phyloP scores from a whole-genome alignment of 2,888 invertebrate genomes.

The Melitaea athalia region DNA sequence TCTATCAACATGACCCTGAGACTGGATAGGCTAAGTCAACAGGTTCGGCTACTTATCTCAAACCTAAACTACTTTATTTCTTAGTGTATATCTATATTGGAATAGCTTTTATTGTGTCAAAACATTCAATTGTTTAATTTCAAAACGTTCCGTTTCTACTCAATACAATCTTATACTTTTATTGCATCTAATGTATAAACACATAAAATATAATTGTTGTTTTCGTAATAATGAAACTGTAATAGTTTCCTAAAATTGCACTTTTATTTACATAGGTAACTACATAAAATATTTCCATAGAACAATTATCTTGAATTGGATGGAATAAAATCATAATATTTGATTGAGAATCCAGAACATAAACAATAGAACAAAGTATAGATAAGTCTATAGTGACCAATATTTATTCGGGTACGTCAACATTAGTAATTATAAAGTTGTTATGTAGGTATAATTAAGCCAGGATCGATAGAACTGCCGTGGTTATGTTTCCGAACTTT shows the following conservation, averaged over 20 bases:
- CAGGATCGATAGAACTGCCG: slow-evolving; percentile 30
- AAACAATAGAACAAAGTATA: slow-evolving; percentile 25
- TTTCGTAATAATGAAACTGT: too few species aligned
- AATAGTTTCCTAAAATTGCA: too few species aligned
- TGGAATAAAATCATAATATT: slow-evolving; percentile 1
- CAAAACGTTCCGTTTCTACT: too few species aligned
- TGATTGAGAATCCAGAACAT: slow-evolving; percentile 14
- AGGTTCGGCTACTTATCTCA: background rate
- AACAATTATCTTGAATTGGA: background rate
- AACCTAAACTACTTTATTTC: too few species aligned
- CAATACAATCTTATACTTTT: too few species aligned
- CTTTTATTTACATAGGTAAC: too few species aligned
- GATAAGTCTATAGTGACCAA: slow-evolving; percentile 29
- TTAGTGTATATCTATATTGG: too few species aligned
- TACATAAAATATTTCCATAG: too few species aligned
- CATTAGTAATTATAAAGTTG: slow-evolving; percentile 39
- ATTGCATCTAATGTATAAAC: too few species aligned
- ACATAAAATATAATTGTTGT: too few species aligned
- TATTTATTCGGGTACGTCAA: slow-evolving; percentile 37
- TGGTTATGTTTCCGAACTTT: slow-evolving; percentile 18
- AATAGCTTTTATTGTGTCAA: too few species aligned
- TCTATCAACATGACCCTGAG: slow-evolving; percentile 89
- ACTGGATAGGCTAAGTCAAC: slow-evolving; percentile 87
- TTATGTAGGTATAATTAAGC: slow-evolving; percentile 37
- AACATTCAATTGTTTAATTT: too few species aligned